Evolutionary conservation across 1,140 invertebrate genomes (phyloP).

Genomic region (Pararge aegeria): DNA sequence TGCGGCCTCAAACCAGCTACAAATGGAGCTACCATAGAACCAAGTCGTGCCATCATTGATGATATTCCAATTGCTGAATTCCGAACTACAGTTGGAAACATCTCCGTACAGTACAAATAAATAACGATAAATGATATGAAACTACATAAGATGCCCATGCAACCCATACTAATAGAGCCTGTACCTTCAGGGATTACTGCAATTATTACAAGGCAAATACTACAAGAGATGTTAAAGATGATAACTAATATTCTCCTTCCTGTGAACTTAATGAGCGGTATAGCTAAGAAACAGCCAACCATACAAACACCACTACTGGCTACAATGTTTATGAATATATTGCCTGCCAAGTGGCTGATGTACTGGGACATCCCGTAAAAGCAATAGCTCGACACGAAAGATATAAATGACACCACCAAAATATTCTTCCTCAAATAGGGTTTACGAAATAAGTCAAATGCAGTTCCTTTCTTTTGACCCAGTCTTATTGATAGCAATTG

Average conservation of each 20-base stretch:
- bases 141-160: conserved; percentile 84
- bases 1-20: conserved; percentile 73
- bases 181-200: conserved; percentile 73
- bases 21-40: conserved; percentile 84
- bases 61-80: conserved; percentile 84
- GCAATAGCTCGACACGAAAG: conserved; percentile 86
- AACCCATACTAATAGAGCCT: conserved; percentile 80
- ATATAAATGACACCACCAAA: conserved; percentile 84
- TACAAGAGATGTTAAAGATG: conserved; percentile 77
- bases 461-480: conserved; percentile 72
- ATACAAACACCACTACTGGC: conserved; percentile 82
- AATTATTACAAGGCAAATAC: conserved; percentile 81
- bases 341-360: conserved; percentile 84
- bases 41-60: conserved; percentile 84
- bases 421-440: conserved; percentile 88
- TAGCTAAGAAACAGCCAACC: conserved; percentile 81
- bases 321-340: conserved; percentile 87
- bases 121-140: conserved; percentile 83
- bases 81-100: conserved; percentile 85
- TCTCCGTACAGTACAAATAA: conserved; percentile 84
- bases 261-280: conserved; percentile 82
- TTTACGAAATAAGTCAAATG: conserved; percentile 86
- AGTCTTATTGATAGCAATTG: conserved; percentile 38
- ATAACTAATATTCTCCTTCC: conserved; percentile 81
- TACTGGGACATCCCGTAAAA: conserved; percentile 88